These are phyloP conservation scores for Trachelipus rathkii DNA, from an alignment of 1,140 invertebrate genomes.

Conservation along the genomic window DNA sequence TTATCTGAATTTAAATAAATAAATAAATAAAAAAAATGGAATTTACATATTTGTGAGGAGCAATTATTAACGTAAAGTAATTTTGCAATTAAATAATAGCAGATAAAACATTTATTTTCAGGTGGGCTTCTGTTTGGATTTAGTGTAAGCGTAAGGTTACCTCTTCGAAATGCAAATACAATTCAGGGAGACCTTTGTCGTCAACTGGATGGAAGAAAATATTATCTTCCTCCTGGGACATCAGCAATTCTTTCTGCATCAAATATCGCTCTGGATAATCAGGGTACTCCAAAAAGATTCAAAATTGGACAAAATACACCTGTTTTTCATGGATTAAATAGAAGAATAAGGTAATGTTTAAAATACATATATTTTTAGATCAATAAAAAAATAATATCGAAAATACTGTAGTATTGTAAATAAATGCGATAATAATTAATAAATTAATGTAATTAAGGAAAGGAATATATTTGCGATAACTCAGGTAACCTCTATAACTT, in stretches of 20 bases:
- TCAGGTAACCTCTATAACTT: too few relatives aligned
- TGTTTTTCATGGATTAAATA: not conserved
- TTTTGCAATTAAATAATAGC: too few relatives aligned
- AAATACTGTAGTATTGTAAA: too few relatives aligned
- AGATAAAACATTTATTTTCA: too few relatives aligned
- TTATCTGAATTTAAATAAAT: too few relatives aligned
- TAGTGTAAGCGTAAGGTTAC: not conserved
- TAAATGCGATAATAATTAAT: too few relatives aligned
- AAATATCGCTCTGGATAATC: constrained; percentile 23
- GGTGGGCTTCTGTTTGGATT: too few relatives aligned
- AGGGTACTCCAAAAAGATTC: not conserved
- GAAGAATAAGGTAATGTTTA: not conserved
- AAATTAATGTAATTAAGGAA: too few relatives aligned
- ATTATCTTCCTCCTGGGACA: constrained; percentile 31
- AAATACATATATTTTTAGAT: not conserved
- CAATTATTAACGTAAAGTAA: too few relatives aligned
- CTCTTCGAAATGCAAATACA: constrained; percentile 5
- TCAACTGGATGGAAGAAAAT: constrained; percentile 27
- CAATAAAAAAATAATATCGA: not conserved
- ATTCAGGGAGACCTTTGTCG: constrained; percentile 34
- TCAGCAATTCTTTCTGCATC: constrained; percentile 22
- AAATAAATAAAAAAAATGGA: too few relatives aligned
- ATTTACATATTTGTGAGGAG: too few relatives aligned
- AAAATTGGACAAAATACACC: not conserved
- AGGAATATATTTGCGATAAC: too few relatives aligned